Evolutionary conservation across 1,140 invertebrate species (phyloP).

Genomic region (Drosophila bocki): DNA sequence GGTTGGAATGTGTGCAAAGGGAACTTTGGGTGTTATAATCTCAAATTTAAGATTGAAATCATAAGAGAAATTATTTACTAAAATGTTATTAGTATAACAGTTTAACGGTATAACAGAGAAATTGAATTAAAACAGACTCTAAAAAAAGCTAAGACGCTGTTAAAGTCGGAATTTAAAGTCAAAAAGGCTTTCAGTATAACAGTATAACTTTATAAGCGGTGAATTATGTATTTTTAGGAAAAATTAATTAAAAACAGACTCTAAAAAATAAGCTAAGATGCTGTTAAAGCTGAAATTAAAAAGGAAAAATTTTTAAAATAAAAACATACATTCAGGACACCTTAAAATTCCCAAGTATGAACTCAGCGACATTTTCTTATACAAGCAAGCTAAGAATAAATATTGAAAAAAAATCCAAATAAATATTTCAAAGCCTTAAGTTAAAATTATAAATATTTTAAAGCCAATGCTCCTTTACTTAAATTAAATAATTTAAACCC

Average conservation of each 20-base stretch:
- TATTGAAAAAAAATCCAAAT: neutral
- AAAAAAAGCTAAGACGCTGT: neutral
- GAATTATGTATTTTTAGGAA: neutral
- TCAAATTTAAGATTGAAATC: neutral
- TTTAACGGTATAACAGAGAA: neutral
- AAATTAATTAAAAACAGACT: neutral
- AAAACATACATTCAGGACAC: neutral
- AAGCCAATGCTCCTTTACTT: neutral
- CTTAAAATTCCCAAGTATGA: neutral
- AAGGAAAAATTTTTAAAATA: too few species aligned
- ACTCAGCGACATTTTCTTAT: neutral
- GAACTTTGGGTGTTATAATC: neutral
- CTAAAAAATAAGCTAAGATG: neutral
- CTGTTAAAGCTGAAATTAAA: neutral
- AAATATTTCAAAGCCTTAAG: neutral
- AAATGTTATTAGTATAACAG: neutral
- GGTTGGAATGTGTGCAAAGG: neutral
- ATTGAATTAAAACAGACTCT: neutral
- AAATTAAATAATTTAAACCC: neutral
- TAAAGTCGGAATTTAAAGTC: too few species aligned
- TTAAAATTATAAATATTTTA: neutral
- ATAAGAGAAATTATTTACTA: too few species aligned
- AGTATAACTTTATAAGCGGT: neutral
- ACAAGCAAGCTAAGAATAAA: neutral
- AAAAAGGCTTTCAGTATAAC: neutral